Evolutionary conservation across 2,888 invertebrate genomes (phyloP).

Genomic region (Habrosyne pyritoides): DNA sequence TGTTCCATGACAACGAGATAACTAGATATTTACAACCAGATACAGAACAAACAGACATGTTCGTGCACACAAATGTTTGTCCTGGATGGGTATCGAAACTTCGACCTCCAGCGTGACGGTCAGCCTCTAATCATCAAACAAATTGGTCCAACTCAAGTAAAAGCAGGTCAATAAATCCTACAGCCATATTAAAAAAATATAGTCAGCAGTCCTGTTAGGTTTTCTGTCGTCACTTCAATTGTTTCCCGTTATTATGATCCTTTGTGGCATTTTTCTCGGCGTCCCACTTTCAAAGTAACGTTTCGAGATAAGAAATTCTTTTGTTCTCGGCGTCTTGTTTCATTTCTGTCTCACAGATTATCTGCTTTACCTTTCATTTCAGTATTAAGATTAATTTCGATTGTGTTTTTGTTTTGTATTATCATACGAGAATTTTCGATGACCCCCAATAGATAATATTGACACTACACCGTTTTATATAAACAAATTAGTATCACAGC

Average conservation of each 20-base stretch:
- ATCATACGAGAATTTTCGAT: background rate
- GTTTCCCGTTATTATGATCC: background rate
- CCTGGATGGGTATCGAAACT: no score
- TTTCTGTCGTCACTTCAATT: background rate
- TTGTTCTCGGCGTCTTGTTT: background rate
- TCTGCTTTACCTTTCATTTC: background rate
- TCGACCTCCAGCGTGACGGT: no score
- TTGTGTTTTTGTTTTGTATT: background rate
- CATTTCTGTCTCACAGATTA: background rate
- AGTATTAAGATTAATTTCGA: background rate
- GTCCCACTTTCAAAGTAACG: background rate
- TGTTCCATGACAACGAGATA: no score
- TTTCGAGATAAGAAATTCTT: background rate
- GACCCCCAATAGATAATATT: background rate
- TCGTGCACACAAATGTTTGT: no score
- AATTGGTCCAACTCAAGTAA: no score
- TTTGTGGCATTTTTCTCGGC: conserved; percentile 2
- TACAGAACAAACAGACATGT: no score
- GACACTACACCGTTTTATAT: background rate
- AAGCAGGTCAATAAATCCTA: background rate
- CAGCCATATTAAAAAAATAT: background rate
- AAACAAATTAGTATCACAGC: background rate
- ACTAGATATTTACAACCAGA: no score
- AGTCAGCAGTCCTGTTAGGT: background rate
- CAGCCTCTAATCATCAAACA: no score